phyloP scores from a whole-genome alignment of 2,113 vertebrate species.

The Eublepharis macularius region DNA sequence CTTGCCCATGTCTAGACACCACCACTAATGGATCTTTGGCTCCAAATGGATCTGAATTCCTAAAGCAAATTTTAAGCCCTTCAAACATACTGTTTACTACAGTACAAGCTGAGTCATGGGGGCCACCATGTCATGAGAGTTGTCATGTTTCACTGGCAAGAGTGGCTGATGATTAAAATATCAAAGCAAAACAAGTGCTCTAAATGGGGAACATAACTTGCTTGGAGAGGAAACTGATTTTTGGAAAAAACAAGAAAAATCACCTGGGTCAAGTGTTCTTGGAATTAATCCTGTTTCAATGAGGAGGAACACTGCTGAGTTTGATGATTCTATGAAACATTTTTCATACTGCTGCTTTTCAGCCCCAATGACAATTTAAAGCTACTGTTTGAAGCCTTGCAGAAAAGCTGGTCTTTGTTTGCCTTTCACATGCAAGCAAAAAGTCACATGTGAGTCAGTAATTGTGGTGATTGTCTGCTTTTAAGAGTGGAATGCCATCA shows the following conservation, averaged over 20 bases:
- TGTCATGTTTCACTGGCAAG: no score
- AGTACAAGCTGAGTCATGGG: no score
- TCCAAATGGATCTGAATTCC: no score
- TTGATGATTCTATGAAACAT: slow-evolving; percentile 36
- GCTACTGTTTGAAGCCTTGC: slow-evolving; percentile 33
- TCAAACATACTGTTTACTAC: no score
- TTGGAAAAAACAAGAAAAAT: neutral
- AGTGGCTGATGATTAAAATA: neutral
- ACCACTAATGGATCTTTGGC: no score
- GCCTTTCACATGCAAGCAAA: slow-evolving; percentile 21
- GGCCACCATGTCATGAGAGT: no score
- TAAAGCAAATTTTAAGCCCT: no score
- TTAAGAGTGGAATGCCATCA: neutral
- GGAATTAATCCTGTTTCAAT: neutral
- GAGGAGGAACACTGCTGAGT: neutral
- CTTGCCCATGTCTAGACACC: no score
- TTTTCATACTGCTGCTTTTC: slow-evolving; percentile 28
- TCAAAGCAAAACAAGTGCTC: neutral
- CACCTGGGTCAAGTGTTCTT: neutral
- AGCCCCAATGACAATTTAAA: slow-evolving; percentile 36
- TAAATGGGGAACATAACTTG: neutral
- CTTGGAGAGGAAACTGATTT: neutral
- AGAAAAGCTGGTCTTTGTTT: slow-evolving; percentile 16
- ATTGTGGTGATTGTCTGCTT: slow-evolving; percentile 2
- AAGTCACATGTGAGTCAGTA: slow-evolving; percentile 28